Base-by-base conservation (phyloP, 1,140 invertebrate species). In the Drosophila aff. region DNA sequence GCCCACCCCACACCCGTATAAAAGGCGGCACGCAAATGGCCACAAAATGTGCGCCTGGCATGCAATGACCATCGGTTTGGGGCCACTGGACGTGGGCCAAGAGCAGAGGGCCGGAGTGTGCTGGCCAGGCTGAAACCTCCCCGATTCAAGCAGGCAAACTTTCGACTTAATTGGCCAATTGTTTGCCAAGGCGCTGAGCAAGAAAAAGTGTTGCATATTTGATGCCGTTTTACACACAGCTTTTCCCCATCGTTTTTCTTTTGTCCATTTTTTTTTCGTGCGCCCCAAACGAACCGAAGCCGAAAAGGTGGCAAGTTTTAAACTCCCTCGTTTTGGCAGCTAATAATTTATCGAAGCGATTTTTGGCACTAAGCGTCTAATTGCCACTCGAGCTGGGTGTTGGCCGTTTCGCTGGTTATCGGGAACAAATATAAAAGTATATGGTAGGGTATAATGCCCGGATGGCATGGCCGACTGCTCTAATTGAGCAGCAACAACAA, bases 151-250 rank as follows among this genome's bases (percentile, higher is more conserved):
- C 64, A 60, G 76, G 80, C 63, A 76, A 85, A 90, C 69, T 89
- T 90, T 85, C 57, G 64, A 85, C 81, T 90, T 85, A 89, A 89
- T 90, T 89, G 85, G 81, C 81, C 84, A 85, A 85, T 91, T 89
- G 81, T 85, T 89, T 90, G 65, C 58, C 60, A 81, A 84, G 82
- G 73, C 78, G 77, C 55, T 89, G 68, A 65, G 47, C 77, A 89
- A 69, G 66, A 71, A 84, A 83, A 82, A 76, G 80, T 85, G 75
- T 82, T 89, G 79, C 81, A 90, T 90, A 85, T 76, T 90, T 90
- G 47, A 85, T 49, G 49, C 57, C 43, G 57, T 38, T 67, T 76
- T 59, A 59, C 40, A 73, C 69, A 72, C 18, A 23, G 33, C 53
- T 26, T 40, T 52, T 47, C 58, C 26, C 21, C 36, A 18, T 33